Evolutionary conservation across 2,888 invertebrate species (phyloP).

Genomic region (Rhagonycha fulva): DNA sequence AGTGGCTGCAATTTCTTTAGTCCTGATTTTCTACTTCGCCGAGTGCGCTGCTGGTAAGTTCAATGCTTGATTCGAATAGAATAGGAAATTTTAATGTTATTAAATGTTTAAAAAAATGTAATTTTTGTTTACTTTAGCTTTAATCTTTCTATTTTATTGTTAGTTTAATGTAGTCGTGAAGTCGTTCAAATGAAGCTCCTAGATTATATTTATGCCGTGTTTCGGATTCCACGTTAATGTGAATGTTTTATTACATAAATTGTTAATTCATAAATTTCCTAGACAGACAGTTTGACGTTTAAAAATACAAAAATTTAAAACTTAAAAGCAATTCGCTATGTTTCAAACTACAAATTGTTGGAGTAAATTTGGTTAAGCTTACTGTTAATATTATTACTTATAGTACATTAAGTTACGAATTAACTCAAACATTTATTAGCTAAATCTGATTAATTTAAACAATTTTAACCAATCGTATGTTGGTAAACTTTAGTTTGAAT

Average conservation of each 20-base stretch:
- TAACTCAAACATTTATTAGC: neutral
- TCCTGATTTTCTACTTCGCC: conserved; percentile 62
- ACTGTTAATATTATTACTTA: neutral
- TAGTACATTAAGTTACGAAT: neutral
- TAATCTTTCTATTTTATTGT: no score
- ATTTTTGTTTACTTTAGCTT: neutral
- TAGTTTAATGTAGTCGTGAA: no score
- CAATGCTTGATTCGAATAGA: conserved; percentile 8
- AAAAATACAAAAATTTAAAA: no score
- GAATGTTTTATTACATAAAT: no score
- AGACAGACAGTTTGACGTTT: no score
- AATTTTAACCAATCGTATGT: neutral
- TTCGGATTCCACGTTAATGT: no score
- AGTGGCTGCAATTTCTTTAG: conserved; percentile 54
- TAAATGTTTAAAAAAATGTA: neutral
- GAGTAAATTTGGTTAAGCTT: neutral
- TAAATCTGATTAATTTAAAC: neutral
- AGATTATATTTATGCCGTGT: no score
- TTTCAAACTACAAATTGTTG: no score
- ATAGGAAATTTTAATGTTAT: neutral
- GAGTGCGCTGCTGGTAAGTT: conserved; percentile 64
- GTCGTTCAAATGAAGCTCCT: no score
- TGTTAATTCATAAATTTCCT: no score
- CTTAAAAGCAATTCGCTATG: neutral
- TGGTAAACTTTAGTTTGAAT: no score